These are phyloP conservation scores for Synanthedon tipuliformis DNA, from an alignment of 2,888 invertebrate species.

Conservation along the genomic window DNA sequence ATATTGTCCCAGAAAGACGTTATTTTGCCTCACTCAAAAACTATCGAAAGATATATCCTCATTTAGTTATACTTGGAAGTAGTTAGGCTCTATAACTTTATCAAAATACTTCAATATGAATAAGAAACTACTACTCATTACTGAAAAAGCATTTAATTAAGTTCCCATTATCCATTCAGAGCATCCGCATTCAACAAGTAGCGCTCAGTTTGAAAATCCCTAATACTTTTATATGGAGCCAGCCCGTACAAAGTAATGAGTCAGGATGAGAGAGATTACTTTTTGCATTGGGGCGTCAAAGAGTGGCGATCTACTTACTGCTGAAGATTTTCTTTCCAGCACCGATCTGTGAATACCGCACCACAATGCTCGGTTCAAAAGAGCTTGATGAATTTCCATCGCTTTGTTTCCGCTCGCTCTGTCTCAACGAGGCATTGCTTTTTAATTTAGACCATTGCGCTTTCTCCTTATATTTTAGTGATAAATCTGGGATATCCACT, in stretches of 20 bases:
- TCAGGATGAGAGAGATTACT: conserved; percentile 46
- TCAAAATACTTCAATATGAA: no score
- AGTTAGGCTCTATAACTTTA: no score
- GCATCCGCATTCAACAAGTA: conserved; percentile 54
- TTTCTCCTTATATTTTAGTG: conserved; percentile 50
- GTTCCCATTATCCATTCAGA: conserved; percentile 44
- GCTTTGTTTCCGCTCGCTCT: conserved; percentile 65
- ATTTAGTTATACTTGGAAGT: no score
- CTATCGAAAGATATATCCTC: no score
- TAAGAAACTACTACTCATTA: conserved; percentile 13
- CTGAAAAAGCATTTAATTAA: conserved; percentile 42
- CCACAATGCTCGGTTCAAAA: conserved; percentile 63
- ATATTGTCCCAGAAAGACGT: no score
- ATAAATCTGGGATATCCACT: conserved; percentile 37
- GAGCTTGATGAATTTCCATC: conserved; percentile 64
- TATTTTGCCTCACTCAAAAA: no score
- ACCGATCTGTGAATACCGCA: conserved; percentile 50
- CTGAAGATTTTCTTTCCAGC: conserved; percentile 58
- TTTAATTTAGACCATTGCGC: conserved; percentile 66
- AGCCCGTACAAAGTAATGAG: conserved; percentile 48
- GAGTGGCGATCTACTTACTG: conserved; percentile 47
- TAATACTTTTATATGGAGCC: conserved; percentile 39
- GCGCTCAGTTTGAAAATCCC: conserved; percentile 35
- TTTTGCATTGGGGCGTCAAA: conserved; percentile 57
- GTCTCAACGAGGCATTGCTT: conserved; percentile 63